Evolutionary conservation across 2,797 vertebrate species (phyloP), one percentile per base, ranked within the genome.

Genomic region (Podargus strigoides): DNA sequence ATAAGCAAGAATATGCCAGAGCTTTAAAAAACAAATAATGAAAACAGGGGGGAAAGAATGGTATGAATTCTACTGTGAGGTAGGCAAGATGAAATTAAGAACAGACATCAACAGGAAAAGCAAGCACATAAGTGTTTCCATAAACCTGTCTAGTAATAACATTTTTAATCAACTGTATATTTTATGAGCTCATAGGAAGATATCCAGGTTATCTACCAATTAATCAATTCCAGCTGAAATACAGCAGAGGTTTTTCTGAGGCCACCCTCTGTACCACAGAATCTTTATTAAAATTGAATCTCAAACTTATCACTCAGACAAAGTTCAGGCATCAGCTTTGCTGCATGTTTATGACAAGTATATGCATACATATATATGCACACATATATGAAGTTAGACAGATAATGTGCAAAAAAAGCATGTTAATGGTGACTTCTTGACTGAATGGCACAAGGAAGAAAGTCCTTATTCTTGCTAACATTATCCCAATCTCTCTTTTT

Each of bases 1-100:
- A 78, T 58, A 93, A 96, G 69, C 53, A 93, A 97, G 87, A 92
- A 97, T 96, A 98, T 93, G 93, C 56, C 80, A 91, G 52, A 85
- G 58, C 90, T 95, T 96, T 93, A 97, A 94, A 91, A 28, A 73
- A 42, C 4, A 75, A 37, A 64, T 76, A 46, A 58, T 24, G 59
- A 78, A 93, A 79, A 46, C 0, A 0, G 5, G 22, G 5, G 20
- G 52, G 63, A 64, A 12, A 91, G 26, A 15, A 60, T 9, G 13
- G 12, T 37, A 62, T 49, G 30, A 86, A 80, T 86, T 66, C 39
- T 64, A 42, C 39, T 37, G 10, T 49, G 46, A 73, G 10, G 14
- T 1, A 91, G n/a, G 23, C 32, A 81, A 69, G 12, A 78, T 15
- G 11, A 87, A 93, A 92, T 66, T 69, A 92, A 75, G n/a, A 89